Evolutionary conservation across 2,888 invertebrate species (phyloP), one percentile per base, ranked within the genome.

Genomic region (Caenorhabditis drosophilae): DNA sequence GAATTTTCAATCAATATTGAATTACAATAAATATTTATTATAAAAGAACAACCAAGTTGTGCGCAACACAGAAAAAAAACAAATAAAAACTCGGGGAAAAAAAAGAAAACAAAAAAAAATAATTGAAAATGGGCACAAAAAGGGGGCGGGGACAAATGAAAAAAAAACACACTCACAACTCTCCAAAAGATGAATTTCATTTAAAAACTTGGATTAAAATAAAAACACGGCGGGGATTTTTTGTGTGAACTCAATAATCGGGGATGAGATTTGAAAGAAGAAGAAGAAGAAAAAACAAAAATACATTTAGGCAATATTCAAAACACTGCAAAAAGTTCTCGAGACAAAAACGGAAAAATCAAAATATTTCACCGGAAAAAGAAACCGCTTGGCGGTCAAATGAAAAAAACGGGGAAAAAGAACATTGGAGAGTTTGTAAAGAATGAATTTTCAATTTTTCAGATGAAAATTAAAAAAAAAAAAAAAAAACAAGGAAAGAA

Each of bases 151-250:
- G 31, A 9, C 31, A 31, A 12, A 31, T 9, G 7, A 31, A 31
- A 6, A 31, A 31, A 6, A 31, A 12, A 31, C 18, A 42, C 42
- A 42, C 42, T 42, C 42, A 42, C 42, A 42, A 42, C 42, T 42
- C 42, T 42, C 42, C 42, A 40, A 40, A 4, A 18, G 40, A 20
- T 9, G 20, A 18, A 23, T 40, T 40, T 16, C n/a, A 20, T 42
- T 15, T 42, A 20, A 15, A n/a, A 4, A 36, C 4, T 4, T 15
- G 4, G 36, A 4, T 4, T 9, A 36, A 36, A 36, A 36, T 36
- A 15, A n/a, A 36, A 6, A 31, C 6, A 31, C 6, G 4, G 4
- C n/a, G 4, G n/a, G 36, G 36, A 9, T 9, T 16, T 40, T 6
- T 40, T 4, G 40, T 18, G 40, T 9, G 40, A 31, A 31, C 31